Conservation (phyloP, 2,888 invertebrate species). For the Catocala fraxini region DNA sequence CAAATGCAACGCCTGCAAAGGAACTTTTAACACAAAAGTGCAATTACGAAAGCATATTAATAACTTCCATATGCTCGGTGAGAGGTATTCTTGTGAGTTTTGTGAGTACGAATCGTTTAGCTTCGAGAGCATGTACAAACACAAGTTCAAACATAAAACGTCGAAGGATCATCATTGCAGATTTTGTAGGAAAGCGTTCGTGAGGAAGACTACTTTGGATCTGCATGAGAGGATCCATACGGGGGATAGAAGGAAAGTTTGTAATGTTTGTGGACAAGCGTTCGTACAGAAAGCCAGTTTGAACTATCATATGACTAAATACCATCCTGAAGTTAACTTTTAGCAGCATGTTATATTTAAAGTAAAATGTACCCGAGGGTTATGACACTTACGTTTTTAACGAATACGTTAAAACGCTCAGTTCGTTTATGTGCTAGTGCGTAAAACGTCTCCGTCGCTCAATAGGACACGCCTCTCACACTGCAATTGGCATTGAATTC, state of each 20-base stretch:
- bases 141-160: conserved; percentile 76
- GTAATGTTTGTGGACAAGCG: conserved; percentile 73
- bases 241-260: conserved; percentile 73
- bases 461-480: too few species aligned
- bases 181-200: conserved; percentile 79
- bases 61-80: conserved; percentile 76
- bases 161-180: conserved; percentile 77
- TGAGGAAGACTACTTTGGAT: conserved; percentile 67
- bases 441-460: too few species aligned
- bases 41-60: conserved; percentile 71
- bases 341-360: conserved; percentile 24
- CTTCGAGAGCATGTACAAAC: conserved; percentile 67
- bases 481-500: too few species aligned
- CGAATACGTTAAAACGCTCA: too few species aligned
- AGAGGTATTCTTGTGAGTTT: conserved; percentile 66
- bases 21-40: conserved; percentile 66
- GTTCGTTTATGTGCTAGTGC: too few species aligned
- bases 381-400: too few species aligned
- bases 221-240: conserved; percentile 78
- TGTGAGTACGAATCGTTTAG: conserved; percentile 76
- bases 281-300: conserved; percentile 81
- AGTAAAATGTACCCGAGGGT: too few species aligned
- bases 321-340: conserved; percentile 77
- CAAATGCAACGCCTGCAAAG: conserved; percentile 75
- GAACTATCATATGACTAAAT: conserved; percentile 80